These are phyloP conservation scores for Ormyrus labotus DNA, from an alignment of 2,888 invertebrate species.

Conservation along the genomic window DNA sequence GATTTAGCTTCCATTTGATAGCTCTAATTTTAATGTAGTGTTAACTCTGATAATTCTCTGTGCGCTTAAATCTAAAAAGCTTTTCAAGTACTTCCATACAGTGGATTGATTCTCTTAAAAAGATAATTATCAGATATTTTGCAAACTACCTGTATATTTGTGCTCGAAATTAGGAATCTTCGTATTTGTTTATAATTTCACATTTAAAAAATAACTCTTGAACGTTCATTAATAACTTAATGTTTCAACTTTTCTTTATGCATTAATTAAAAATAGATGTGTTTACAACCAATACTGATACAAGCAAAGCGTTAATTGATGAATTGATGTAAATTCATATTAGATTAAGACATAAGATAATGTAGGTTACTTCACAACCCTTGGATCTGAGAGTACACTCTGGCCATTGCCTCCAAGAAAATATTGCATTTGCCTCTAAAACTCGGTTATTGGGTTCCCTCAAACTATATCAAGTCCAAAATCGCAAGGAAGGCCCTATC, in stretches of 20 bases:
- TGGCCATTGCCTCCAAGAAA: slow-evolving; percentile 10
- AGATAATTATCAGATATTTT: slow-evolving; percentile 5
- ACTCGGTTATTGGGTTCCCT: slow-evolving; percentile 43
- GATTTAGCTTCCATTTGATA: slow-evolving; percentile 6
- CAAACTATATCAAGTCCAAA: slow-evolving; percentile 11
- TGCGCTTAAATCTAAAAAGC: slow-evolving; percentile 33
- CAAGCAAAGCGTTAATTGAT: neutral
- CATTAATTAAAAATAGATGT: slow-evolving; percentile 63
- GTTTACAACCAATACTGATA: too few species aligned
- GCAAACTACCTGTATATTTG: slow-evolving; percentile 54
- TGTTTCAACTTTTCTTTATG: slow-evolving; percentile 72
- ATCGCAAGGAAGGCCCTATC: neutral
- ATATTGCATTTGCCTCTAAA: slow-evolving; percentile 2
- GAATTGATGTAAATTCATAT: slow-evolving; percentile 1
- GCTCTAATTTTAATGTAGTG: neutral
- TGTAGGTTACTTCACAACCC: slow-evolving; percentile 21
- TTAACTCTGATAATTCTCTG: slow-evolving; percentile 27
- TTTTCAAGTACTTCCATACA: slow-evolving; percentile 16
- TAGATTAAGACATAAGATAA: slow-evolving; percentile 11
- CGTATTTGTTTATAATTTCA: too few species aligned
- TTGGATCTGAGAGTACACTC: slow-evolving; percentile 47
- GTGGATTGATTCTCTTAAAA: slow-evolving; percentile 13
- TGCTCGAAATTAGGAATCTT: slow-evolving; percentile 75
- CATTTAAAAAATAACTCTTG: too few species aligned
- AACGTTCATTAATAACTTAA: neutral